Conservation (phyloP, 2,888 invertebrate species). For the Lasioglossum figueresi region DNA sequence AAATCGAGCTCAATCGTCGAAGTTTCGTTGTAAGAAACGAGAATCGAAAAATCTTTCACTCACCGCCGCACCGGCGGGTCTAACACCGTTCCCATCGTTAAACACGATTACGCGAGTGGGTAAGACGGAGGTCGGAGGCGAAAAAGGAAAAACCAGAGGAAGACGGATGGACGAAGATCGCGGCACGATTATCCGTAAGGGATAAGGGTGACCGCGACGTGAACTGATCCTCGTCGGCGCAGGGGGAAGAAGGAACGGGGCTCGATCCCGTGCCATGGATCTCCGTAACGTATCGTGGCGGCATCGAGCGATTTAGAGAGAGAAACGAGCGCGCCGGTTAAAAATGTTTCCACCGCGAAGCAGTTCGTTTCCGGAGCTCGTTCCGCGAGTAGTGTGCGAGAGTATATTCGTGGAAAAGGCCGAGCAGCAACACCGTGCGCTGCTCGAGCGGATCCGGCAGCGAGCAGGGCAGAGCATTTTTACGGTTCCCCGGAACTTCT, state of each 20-base stretch:
- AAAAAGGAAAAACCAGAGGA: conserved; percentile 19
- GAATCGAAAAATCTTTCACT: not conserved
- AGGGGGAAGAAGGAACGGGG: conserved; percentile 46
- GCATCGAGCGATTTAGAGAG: conserved; percentile 73
- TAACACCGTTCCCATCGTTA: not conserved
- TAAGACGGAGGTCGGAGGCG: not conserved
- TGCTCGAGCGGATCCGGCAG: not conserved
- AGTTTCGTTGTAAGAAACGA: not conserved
- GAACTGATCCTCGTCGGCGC: conserved; percentile 50
- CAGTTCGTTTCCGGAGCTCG: conserved; percentile 68
- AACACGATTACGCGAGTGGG: conserved; percentile 10
- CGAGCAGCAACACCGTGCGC: conserved; percentile 12
- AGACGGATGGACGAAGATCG: conserved; percentile 58
- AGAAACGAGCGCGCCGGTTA: conserved; percentile 71
- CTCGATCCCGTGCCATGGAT: conserved; percentile 50
- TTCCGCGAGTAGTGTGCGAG: conserved; percentile 24
- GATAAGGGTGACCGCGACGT: conserved; percentile 62
- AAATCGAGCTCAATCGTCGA: not conserved
- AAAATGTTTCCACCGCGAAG: conserved; percentile 73
- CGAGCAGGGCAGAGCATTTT: conserved; percentile 21
- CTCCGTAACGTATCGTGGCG: conserved; percentile 70
- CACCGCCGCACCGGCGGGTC: not conserved
- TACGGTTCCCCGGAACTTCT: conserved; percentile 11
- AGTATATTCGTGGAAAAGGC: conserved; percentile 9
- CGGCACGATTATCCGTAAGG: conserved; percentile 64